Evolutionary conservation across 1,140 invertebrate species (phyloP), one percentile per base, ranked within the genome.

Genomic region (Dinoponera quadriceps): DNA sequence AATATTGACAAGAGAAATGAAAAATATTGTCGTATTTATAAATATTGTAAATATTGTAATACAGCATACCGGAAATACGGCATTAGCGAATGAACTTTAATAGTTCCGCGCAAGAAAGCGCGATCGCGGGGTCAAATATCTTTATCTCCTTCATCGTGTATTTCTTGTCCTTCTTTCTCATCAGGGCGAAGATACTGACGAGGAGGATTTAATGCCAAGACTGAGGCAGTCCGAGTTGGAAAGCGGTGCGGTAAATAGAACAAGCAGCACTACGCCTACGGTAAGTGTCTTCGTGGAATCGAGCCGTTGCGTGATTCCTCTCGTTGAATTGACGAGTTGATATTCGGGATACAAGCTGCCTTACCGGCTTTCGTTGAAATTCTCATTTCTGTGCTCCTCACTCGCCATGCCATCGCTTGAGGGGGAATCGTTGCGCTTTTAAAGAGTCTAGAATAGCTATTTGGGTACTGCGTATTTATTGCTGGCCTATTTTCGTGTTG

Each of bases 131-230:
- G 29, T 29, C 74, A 16, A 51, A 29, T 85, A 59, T 68, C 9
- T 74, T 14, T 72, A 18, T 65, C 9, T 66, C 66, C 57, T 51
- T 2, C 29, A 69, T 57, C 13, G 80, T 16, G 66, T 22, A 13
- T 66, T 27, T 80, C 25, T 57, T 33, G n/a, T n/a, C n/a, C 29
- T 75, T 85, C 0, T 22, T n/a, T 22, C 20, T 90, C 91, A 84
- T 57, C 54, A 90, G 86, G 75, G 72, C 51, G 89, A 92, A 60
- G 81, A 87, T 0, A 73, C 87, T 20, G 89, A 89, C 5, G 90
- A 90, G 49, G 60, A 89, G 16, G 87, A 91, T 1, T 85, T 88
- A 48, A 65, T 92, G n/a, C 88, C 89, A 9, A 57, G 62, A 9
- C 65, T 86, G n/a, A 83, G 86, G 59, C 82, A 82, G 20, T 44